phyloP scores from a whole-genome alignment of 2,113 vertebrate genomes.

The Microcebus ravelobensis region DNA sequence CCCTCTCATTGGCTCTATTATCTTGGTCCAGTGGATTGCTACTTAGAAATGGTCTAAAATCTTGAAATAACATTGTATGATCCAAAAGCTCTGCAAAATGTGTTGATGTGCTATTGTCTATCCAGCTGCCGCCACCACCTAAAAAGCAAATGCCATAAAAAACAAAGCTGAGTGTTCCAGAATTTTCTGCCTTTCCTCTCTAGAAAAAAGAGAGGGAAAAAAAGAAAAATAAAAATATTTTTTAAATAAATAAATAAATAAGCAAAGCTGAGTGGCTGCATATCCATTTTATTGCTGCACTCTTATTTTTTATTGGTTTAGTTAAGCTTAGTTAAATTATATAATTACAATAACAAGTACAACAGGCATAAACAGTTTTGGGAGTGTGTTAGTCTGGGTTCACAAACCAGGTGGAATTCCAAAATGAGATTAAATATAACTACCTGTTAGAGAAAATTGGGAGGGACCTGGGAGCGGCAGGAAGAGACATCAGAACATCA shows the following conservation, averaged over 20 bases:
- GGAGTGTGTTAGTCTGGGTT: not conserved
- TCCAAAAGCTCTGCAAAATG: slow-evolving; percentile 86
- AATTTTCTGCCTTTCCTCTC: too few species aligned
- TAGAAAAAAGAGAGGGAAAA: too few species aligned
- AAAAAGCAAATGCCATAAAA: too few species aligned
- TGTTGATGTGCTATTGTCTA: too few species aligned
- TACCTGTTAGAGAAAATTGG: not conserved
- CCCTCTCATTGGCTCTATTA: slow-evolving; percentile 85
- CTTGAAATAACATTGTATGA: slow-evolving; percentile 85
- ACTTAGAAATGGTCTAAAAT: slow-evolving; percentile 85
- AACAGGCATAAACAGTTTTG: not conserved
- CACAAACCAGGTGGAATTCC: not conserved
- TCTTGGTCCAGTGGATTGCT: slow-evolving; percentile 89
- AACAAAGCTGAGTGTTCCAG: too few species aligned
- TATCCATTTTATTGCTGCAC: too few species aligned
- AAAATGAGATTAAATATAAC: not conserved
- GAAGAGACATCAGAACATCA: not conserved
- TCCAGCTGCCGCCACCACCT: too few species aligned
- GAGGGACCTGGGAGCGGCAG: not conserved
- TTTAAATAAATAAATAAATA: too few species aligned
- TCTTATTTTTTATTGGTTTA: not conserved
- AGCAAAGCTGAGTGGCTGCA: too few species aligned
- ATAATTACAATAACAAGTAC: not conserved
- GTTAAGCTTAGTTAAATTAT: not conserved
- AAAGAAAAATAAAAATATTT: too few species aligned